Percentiles rank a stretch among this genome's conserved stretches.
phyloP scores from a whole-genome alignment of 2,888 invertebrate species.

The Chrysodeixis includens region DNA sequence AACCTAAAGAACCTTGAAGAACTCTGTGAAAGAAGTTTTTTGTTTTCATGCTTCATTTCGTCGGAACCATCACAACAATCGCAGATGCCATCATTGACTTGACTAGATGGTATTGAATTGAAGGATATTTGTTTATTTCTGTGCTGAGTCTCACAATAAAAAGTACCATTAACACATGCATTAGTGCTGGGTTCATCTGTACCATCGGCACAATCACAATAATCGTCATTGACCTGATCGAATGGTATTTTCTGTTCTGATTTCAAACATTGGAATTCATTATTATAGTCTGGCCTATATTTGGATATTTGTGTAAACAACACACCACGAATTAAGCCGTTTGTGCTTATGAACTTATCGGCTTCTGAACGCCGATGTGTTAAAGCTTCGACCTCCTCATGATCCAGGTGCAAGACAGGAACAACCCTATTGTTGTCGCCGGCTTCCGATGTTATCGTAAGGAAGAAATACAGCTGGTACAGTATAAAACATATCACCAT shows the following conservation, averaged over 20 bases:
- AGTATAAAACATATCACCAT: slow-evolving; percentile 78
- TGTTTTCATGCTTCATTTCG: slow-evolving; percentile 89
- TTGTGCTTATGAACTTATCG: slow-evolving; percentile 79
- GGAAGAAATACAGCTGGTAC: slow-evolving; percentile 84
- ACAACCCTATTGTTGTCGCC: slow-evolving; percentile 66
- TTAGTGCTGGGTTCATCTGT: slow-evolving; percentile 95
- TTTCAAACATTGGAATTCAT: slow-evolving; percentile 82
- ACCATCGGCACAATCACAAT: slow-evolving; percentile 95
- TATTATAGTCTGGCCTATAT: slow-evolving; percentile 78
- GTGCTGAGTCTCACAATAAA: slow-evolving; percentile 93
- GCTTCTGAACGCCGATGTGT: slow-evolving; percentile 75
- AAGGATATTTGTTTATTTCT: slow-evolving; percentile 75
- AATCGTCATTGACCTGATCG: slow-evolving; percentile 93
- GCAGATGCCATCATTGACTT: slow-evolving; percentile 98
- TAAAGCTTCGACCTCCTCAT: slow-evolving; percentile 64
- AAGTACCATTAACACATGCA: slow-evolving; percentile 95
- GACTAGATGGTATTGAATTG: slow-evolving; percentile 90
- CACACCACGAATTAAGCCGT: slow-evolving; percentile 82
- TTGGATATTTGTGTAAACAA: slow-evolving; percentile 73
- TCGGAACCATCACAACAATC: slow-evolving; percentile 98
- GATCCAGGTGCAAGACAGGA: slow-evolving; percentile 72
- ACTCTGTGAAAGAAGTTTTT: slow-evolving; percentile 76
- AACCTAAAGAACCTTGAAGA: slow-evolving; percentile 70
- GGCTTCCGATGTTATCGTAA: slow-evolving; percentile 75
- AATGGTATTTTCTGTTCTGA: slow-evolving; percentile 77